phyloP scores from a whole-genome alignment of 2,113 vertebrate species.

The Variabilichromis moorii region DNA sequence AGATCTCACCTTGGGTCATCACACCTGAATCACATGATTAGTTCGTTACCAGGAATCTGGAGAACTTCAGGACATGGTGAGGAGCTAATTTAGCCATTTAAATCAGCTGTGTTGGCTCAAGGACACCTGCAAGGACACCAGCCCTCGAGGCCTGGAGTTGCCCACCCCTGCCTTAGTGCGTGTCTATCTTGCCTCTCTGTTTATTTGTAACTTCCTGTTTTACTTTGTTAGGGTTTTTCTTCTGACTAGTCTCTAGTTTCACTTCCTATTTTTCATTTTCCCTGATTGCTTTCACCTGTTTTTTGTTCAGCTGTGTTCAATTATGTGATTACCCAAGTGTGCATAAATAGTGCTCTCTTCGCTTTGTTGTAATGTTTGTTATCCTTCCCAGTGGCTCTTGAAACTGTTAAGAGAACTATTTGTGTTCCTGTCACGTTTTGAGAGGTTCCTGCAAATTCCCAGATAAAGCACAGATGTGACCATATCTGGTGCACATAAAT shows the following conservation, averaged over 20 bases:
- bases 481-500: neutral
- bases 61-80: too few relatives aligned
- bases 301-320: neutral
- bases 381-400: neutral
- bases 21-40: too few relatives aligned
- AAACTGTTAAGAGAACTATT: neutral
- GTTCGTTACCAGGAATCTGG: too few relatives aligned
- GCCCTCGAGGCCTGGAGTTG: too few relatives aligned
- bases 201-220: neutral
- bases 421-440: fast-evolving
- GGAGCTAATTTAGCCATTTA: too few relatives aligned
- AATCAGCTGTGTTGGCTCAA: too few relatives aligned
- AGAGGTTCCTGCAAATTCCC: neutral
- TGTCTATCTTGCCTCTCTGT: neutral
- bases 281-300: neutral
- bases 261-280: neutral
- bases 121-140: too few relatives aligned
- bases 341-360: neutral
- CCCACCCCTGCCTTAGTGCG: neutral
- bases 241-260: neutral
- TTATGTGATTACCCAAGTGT: neutral
- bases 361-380: neutral
- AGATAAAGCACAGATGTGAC: neutral
- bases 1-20: too few relatives aligned
- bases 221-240: neutral